Base-by-base conservation (phyloP, 2,888 invertebrate genomes). In the Slavum lentiscoides region DNA sequence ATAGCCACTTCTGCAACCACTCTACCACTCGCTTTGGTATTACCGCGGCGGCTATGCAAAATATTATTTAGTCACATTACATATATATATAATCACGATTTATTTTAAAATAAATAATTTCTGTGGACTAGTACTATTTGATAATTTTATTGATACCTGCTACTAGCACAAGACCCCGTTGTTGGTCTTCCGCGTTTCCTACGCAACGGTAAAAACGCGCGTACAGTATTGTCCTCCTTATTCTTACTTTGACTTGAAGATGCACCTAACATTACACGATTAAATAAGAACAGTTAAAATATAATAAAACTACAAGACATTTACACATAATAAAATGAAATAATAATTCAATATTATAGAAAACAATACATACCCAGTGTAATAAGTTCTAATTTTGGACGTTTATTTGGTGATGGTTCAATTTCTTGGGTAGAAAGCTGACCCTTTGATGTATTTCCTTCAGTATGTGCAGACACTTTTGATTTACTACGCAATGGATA, bases 141-240 rank as follows among this genome's bases (percentile, higher is more conserved):
- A 67, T 13, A 67, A 43, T 67, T n/a, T 80, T 83, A 85, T 49
- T 84, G 9, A 43, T 85, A 90, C 89, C 90, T 90, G 86, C 89
- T 89, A 85, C 90, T 90, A 83, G 90, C 89, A 87, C 90, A 90
- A 85, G 90, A 89, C 87, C 92, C 91, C 91, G 92, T 91, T 89
- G 90, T 90, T 87, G 82, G 75, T 58, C 82, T 81, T 76, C 82
- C 81, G 66, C 82, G 80, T 82, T 82, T 70, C 75, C 82, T 76
- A 76, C 82, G 81, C 75, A 83, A 61, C 72, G 82, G 81, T 76
- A 82, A 83, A 70, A 81, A 82, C 75, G 83, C 73, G 75, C 81
- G 83, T 81, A 75, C 69, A 80, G 68, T 81, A 75, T 62, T 82
- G 55, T 80, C 82, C 66, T 81, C 80, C 59, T 43, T 74, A 62